Conservation (phyloP, 2,113 vertebrate genomes). For the Perognathus longimembris region DNA sequence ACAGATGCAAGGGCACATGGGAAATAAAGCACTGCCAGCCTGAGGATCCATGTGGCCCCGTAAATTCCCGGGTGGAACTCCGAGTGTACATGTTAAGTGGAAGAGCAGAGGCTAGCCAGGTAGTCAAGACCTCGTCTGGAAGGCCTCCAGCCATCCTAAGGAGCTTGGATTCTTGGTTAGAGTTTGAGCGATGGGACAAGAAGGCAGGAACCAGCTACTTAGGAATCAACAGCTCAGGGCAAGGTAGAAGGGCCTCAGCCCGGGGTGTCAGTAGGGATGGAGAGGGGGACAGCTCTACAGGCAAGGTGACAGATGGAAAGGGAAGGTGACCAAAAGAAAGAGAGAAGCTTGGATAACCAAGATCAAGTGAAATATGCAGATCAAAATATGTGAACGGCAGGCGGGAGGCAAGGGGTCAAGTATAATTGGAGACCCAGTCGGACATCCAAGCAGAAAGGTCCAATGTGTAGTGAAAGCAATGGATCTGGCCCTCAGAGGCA, state of each 20-base stretch:
- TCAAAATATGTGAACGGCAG: not conserved
- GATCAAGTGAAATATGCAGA: slow-evolving; percentile 16
- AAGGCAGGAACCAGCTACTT: too few species aligned
- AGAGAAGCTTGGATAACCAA: not conserved
- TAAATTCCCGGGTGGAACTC: not conserved
- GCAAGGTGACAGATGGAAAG: not conserved
- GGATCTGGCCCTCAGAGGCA: not conserved
- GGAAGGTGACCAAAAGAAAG: not conserved
- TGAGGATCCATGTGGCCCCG: not conserved
- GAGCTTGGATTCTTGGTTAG: not conserved
- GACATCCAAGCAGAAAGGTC: not conserved
- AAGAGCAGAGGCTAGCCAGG: not conserved
- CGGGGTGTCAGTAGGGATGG: not conserved
- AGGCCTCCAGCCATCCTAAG: not conserved
- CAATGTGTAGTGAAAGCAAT: not conserved
- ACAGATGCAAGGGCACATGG: not conserved
- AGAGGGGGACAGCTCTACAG: not conserved
- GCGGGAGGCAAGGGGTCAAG: not conserved
- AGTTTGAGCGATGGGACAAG: not conserved
- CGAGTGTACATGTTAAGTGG: not conserved
- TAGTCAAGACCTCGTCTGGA: not conserved
- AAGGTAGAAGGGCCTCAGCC: not conserved
- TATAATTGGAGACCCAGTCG: not conserved
- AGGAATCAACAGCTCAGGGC: not conserved
- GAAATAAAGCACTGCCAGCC: not conserved